Conservation (phyloP, 2,888 invertebrate species). For the Heliconius ethilla region DNA sequence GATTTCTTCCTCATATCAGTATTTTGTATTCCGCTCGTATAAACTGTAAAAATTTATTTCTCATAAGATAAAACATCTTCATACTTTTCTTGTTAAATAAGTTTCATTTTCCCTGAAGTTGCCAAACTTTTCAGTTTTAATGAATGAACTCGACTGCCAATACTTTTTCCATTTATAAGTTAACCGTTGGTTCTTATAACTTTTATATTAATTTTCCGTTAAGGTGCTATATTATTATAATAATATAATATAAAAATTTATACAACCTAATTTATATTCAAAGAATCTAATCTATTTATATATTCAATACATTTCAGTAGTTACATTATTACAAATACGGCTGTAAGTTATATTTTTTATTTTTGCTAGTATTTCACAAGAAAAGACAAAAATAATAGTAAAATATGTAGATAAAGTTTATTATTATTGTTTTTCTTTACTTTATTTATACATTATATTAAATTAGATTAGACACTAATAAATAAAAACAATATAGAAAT, state of each 20-base stretch:
- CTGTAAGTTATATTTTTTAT: too few species aligned
- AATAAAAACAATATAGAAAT: too few species aligned
- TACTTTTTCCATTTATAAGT: constrained; percentile 76
- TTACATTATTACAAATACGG: too few species aligned
- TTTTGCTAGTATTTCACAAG: too few species aligned
- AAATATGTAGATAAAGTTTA: too few species aligned
- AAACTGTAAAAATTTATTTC: constrained; percentile 41
- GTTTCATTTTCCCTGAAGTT: constrained; percentile 53
- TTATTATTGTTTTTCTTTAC: too few species aligned
- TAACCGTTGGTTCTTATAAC: constrained; percentile 66
- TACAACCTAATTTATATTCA: too few species aligned
- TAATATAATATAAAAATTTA: not conserved
- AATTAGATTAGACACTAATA: too few species aligned
- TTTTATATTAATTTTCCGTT: constrained; percentile 51
- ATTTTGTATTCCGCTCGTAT: constrained; percentile 27
- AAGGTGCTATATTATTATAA: constrained; percentile 39
- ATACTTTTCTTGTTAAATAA: constrained; percentile 61
- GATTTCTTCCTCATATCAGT: constrained; percentile 15
- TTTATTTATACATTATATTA: too few species aligned
- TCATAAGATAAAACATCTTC: constrained; percentile 47
- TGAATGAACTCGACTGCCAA: constrained; percentile 71
- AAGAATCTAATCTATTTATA: too few species aligned
- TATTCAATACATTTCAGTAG: too few species aligned
- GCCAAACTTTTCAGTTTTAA: constrained; percentile 70
- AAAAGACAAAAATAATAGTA: too few species aligned